Conservation (phyloP, 2,888 invertebrate genomes). For the Hemistola chrysoprasaria region DNA sequence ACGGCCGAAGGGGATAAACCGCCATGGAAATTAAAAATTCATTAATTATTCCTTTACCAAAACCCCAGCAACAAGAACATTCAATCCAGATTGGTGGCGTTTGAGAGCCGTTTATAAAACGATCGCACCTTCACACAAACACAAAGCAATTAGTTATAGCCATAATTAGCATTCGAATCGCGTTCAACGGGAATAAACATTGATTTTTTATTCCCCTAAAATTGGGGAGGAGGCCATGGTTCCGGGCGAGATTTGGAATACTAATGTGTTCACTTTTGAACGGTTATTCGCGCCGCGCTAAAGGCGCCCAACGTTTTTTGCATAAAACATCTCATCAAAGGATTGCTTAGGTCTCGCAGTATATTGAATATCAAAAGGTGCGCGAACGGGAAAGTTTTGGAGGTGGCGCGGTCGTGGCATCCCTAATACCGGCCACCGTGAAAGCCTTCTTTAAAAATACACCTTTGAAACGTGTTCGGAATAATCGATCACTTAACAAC, state of each 20-base stretch:
- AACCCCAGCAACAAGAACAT: slow-evolving; percentile 39
- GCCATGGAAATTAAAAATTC: slow-evolving; percentile 34
- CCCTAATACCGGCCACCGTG: slow-evolving; percentile 70
- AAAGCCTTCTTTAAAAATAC: slow-evolving; percentile 79
- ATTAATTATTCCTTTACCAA: slow-evolving; percentile 39
- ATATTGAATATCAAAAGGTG: slow-evolving; percentile 82
- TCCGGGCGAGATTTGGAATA: slow-evolving; percentile 68
- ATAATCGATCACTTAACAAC: slow-evolving; percentile 53
- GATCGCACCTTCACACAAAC: slow-evolving; percentile 59
- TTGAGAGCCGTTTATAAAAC: slow-evolving; percentile 48
- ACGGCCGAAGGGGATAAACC: slow-evolving; percentile 20
- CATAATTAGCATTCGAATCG: slow-evolving; percentile 77
- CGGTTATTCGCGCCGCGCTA: slow-evolving; percentile 78
- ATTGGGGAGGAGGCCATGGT: slow-evolving; percentile 62
- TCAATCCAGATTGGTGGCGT: slow-evolving; percentile 40
- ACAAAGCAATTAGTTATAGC: slow-evolving; percentile 74
- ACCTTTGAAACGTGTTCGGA: slow-evolving; percentile 74
- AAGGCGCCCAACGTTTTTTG: slow-evolving; percentile 79
- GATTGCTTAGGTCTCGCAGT: slow-evolving; percentile 77
- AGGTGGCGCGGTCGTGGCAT: slow-evolving; percentile 60
- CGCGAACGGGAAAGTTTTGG: slow-evolving; percentile 70
- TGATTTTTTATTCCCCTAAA: slow-evolving; percentile 81
- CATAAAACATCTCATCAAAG: slow-evolving; percentile 83
- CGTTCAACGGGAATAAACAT: slow-evolving; percentile 77
- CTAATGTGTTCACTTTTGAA: slow-evolving; percentile 80